Evolutionary conservation across 1,140 invertebrate genomes (phyloP).

Genomic region (Andricus grossulariae): DNA sequence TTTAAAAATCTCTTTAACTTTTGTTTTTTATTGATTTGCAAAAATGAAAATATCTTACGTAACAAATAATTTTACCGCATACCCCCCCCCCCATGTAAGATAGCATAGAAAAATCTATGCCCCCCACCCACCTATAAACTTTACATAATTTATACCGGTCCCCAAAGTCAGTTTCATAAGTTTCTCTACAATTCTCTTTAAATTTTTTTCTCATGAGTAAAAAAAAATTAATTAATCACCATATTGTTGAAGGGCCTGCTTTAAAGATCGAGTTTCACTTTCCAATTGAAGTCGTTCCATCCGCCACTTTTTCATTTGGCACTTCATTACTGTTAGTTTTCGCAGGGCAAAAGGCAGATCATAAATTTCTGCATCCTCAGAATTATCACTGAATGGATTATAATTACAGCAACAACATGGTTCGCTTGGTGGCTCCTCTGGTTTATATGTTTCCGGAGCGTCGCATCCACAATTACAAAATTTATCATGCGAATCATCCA

Average conservation of each 20-base stretch:
- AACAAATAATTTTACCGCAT: no score
- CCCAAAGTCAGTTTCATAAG: no score
- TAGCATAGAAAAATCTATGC: no score
- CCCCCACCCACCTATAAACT: no score
- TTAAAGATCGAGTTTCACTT: constrained; percentile 65
- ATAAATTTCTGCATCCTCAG: constrained; percentile 57
- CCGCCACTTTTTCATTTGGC: constrained; percentile 69
- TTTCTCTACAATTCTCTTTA: no score
- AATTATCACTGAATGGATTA: constrained; percentile 59
- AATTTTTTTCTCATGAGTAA: neutral
- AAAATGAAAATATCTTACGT: no score
- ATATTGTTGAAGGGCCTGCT: constrained; percentile 58
- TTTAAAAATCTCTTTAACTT: no score
- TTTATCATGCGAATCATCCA: neutral
- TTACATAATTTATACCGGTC: no score
- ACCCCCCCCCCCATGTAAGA: no score
- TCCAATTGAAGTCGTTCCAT: constrained; percentile 62
- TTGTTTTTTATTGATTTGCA: no score
- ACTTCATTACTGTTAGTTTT: constrained; percentile 68
- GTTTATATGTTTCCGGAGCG: constrained; percentile 33
- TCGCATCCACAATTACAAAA: constrained; percentile 58
- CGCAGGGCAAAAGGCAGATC: constrained; percentile 64
- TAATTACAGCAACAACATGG: constrained; percentile 60
- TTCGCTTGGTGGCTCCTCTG: constrained; percentile 54
- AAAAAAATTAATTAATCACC: constrained; percentile 52